Evolutionary conservation across 2,888 invertebrate genomes (phyloP), one percentile per base, ranked within the genome.

Genomic region (Dolomedes plantarius): DNA sequence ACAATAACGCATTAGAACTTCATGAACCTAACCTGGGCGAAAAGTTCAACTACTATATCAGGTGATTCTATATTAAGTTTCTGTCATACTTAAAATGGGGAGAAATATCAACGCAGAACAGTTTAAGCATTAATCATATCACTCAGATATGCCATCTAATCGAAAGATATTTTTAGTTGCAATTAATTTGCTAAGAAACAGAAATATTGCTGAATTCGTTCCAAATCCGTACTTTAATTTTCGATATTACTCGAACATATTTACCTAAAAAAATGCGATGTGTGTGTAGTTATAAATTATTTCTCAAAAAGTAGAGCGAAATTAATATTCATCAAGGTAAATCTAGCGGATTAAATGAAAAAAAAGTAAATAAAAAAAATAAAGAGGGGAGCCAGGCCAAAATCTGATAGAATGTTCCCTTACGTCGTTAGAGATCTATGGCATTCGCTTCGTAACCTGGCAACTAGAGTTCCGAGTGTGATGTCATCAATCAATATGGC

Each of bases 401-500:
- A 56, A 56, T 56, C 56, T 56, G 56, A 56, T 56, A 56, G 19
- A 56, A 56, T n/a, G 56, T 56, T 3, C 23, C 19, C 56, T 9
- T 67, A 5, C n/a, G 27, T 41, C 28, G 71, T n/a, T 16, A 19
- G 69, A 39, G 41, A 39, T 64, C 64, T 32, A 36, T 32, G 23
- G 27, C 64, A 23, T 74, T 28, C 39, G 74, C 56, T 56, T 56
- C 69, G 81, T 81, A 74, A 41, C 81, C 75, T 81, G 81, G 81
- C 81, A 81, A 81, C 81, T 56, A 36, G 69, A 81, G 81, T 80
- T 67, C 73, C 36, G 64, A 68, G 67, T 39, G 68, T 81, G 81
- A 81, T 74, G 81, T 81, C 81, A 81, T 62, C 75, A 75, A 81
- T 81, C 81, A 75, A 81, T 81, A 81, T 28, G 67, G 50, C 50